Conservation (phyloP, 2,888 invertebrate genomes). For the Leptinotarsa rubiginosa region DNA sequence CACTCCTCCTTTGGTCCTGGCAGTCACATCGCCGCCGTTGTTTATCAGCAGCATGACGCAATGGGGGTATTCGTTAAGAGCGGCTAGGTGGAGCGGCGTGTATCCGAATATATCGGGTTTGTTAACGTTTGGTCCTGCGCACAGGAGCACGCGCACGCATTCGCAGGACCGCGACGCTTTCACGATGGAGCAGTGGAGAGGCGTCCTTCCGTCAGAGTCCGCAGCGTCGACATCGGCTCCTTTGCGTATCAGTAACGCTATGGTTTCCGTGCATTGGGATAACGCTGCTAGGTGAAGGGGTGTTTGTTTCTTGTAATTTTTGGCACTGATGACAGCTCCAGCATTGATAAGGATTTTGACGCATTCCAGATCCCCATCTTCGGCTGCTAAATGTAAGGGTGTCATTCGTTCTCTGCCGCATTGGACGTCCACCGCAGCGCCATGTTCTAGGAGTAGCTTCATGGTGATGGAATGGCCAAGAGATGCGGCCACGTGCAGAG, state of each 20-base stretch:
- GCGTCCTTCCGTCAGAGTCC: constrained; percentile 83
- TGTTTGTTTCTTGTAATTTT: constrained; percentile 82
- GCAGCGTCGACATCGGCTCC: constrained; percentile 67
- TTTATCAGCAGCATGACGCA: constrained; percentile 80
- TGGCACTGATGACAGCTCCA: constrained; percentile 81
- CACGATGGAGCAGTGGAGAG: constrained; percentile 84
- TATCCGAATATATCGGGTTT: constrained; percentile 85
- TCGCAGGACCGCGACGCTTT: constrained; percentile 80
- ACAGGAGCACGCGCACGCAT: constrained; percentile 75
- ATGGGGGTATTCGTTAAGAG: constrained; percentile 83
- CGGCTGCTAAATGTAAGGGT: constrained; percentile 88
- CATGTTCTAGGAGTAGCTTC: constrained; percentile 79
- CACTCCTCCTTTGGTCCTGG: constrained; percentile 83
- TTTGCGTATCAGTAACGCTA: constrained; percentile 76
- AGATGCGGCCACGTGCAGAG: constrained; percentile 84
- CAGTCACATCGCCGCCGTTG: constrained; percentile 85
- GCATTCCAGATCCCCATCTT: constrained; percentile 86
- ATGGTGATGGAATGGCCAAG: constrained; percentile 78
- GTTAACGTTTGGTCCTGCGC: constrained; percentile 79
- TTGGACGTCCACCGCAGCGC: constrained; percentile 82
- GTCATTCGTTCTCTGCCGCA: constrained; percentile 79
- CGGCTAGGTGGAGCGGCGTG: constrained; percentile 85
- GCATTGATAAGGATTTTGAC: constrained; percentile 78
- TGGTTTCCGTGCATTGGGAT: constrained; percentile 82
- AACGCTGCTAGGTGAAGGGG: constrained; percentile 87